Percentiles rank a stretch among this genome's conserved stretches.
These are phyloP conservation scores for Pseudotriccus pelzelni DNA, from an alignment of 2,797 vertebrate species.

Conservation along the genomic window DNA sequence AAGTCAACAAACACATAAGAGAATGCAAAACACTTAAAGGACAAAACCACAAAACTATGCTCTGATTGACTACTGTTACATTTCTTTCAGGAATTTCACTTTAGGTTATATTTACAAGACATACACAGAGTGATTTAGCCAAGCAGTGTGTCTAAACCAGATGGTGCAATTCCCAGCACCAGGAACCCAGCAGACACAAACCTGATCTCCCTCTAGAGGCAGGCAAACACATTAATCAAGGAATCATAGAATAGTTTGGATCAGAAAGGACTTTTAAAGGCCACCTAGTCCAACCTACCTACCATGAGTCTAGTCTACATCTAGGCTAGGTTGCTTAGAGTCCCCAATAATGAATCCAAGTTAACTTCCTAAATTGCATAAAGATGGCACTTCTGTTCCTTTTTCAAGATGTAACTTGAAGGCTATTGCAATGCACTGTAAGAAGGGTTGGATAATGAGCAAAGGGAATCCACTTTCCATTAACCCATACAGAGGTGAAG, in stretches of 20 bases:
- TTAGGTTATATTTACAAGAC: neutral
- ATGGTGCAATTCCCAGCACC: neutral
- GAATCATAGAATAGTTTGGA: neutral
- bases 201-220: neutral
- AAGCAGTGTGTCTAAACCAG: accelerated
- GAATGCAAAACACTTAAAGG: neutral
- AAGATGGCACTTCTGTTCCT: neutral
- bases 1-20: neutral
- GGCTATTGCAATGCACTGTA: neutral
- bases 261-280: neutral
- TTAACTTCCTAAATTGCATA: neutral
- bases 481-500: neutral
- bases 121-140: neutral
- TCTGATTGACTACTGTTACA: neutral
- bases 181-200: neutral
- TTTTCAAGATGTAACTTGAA: neutral
- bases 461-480: neutral
- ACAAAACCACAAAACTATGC: neutral
- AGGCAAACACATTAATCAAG: neutral
- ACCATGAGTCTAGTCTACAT: neutral
- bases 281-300: neutral
- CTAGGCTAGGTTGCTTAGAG: neutral
- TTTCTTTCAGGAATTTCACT: neutral
- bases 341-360: neutral
- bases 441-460: neutral